A percentile compares a stretch with the other conserved stretches of the same genome.
phyloP scores from a whole-genome alignment of 2,113 vertebrate species.

The Rhinoptilus africanus region DNA sequence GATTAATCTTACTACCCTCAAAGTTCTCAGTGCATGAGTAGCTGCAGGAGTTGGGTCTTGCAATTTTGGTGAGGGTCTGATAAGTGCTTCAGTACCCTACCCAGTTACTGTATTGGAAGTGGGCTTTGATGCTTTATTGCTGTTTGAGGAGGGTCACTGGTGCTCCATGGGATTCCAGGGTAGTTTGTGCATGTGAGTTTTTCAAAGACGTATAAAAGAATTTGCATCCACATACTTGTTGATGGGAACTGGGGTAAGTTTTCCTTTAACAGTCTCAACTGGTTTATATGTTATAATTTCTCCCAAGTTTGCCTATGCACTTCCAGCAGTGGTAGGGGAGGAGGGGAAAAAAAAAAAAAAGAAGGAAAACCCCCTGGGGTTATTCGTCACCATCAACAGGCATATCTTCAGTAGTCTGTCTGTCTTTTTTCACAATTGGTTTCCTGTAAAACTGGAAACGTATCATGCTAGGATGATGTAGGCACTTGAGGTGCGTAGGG shows the following conservation, averaged over 20 bases:
- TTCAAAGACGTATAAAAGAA: neutral
- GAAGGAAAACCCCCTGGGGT: neutral
- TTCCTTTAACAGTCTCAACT: neutral
- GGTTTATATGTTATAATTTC: neutral
- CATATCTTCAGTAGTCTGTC: neutral
- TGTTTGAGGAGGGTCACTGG: neutral
- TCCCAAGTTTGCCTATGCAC: neutral
- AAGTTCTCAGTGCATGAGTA: neutral
- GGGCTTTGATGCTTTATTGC: neutral
- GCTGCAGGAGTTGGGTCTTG: neutral
- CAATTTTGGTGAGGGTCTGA: neutral
- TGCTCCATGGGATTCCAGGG: neutral
- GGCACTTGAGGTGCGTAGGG: neutral
- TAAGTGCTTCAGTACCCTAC: neutral
- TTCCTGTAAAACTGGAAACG: neutral
- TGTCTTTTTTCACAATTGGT: neutral
- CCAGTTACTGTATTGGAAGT: neutral
- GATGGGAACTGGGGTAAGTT: neutral
- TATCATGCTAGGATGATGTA: neutral
- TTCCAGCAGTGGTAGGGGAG: neutral
- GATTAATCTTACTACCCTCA: neutral
- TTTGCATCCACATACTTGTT: neutral
- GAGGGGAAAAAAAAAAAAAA: rapidly evolving
- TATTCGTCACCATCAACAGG: neutral
- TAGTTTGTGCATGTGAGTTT: neutral